Evolutionary conservation across 64 coral and sea anemone species (phyloP), one percentile per base, ranked within the genome.

Genomic region (Porites lutea): DNA sequence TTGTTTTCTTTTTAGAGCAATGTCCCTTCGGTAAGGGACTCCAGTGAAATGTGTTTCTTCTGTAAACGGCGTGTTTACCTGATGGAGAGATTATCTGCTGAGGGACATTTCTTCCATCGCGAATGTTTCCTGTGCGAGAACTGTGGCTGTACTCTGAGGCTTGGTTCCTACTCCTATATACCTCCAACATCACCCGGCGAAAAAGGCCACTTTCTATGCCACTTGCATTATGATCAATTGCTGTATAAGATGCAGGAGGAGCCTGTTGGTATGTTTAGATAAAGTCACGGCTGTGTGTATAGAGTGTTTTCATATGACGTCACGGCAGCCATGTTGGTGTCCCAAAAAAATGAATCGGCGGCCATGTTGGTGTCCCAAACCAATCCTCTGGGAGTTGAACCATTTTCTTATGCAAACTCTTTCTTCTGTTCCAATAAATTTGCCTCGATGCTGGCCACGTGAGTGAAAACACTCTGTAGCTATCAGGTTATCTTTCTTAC

Each of bases 81-180:
- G 21, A 96, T 99, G 86, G 97, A 99, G 68, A 83, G 95, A 21
- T 27, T 99, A 18, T 99, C 97, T 1, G 97, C 97, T 4, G 97
- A 99, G 72, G 97, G 97, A 4, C 94, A 93, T 80, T 99, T 99
- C n/a, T 99, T 99, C 63, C 97, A 99, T 79, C 86, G 97, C 15
- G 94, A 99, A 44, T 99, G 97, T 51, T 99, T 99, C 74, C 93
- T 94, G 72, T 99, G 97, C 64, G 78, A 91, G 54, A 75, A 89
- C 43, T 99, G 97, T 89, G 94, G 92, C 22, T 91, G 90, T 44
- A 99, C 97, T 0, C 51, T 99, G 9, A 90, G 97, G 52, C 77
- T 99, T 22, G 97, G 97, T 5, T 89, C 91, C 9, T 99, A 99
- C 19, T 94, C 94, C 2, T 99, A 96, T 55, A 87, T 95, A 19